Evolutionary conservation across 2,113 vertebrate species (phyloP).

Genomic region (Boleophthalmus pectinirostris): DNA sequence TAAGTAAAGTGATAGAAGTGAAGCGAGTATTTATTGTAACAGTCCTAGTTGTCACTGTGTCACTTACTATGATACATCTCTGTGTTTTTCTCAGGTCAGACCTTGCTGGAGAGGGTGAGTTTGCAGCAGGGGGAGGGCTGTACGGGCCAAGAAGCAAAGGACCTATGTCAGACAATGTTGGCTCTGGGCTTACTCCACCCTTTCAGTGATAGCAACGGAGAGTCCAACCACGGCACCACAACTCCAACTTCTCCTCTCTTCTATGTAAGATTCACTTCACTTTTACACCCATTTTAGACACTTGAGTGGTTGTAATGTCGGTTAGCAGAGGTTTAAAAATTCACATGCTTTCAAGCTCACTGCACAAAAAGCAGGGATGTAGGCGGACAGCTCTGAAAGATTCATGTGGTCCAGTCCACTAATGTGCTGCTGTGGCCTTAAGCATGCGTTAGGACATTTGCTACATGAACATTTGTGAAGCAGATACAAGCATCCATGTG

Average conservation of each 20-base stretch:
- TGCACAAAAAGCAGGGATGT: slow-evolving; percentile 16
- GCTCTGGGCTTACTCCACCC: slow-evolving; percentile 86
- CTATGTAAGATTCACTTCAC: slow-evolving; percentile 78
- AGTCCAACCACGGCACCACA: slow-evolving; percentile 70
- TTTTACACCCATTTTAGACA: not conserved
- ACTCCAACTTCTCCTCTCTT: slow-evolving; percentile 72
- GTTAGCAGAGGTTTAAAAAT: not conserved
- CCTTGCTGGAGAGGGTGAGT: slow-evolving; percentile 86
- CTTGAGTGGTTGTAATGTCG: not conserved
- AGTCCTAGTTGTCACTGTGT: not conserved
- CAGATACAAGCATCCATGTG: not conserved
- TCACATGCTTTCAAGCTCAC: not conserved
- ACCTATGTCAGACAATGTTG: slow-evolving; percentile 86
- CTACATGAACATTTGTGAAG: not conserved
- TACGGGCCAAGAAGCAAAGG: slow-evolving; percentile 81
- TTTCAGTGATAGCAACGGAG: slow-evolving; percentile 83
- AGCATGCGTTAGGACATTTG: slow-evolving; percentile 16
- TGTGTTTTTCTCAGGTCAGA: slow-evolving; percentile 38
- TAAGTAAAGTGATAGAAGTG: too few species aligned
- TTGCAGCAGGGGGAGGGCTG: slow-evolving; percentile 78
- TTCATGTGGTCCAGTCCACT: slow-evolving; percentile 42
- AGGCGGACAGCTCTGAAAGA: slow-evolving; percentile 19
- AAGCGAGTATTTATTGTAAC: too few species aligned
- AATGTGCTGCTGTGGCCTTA: slow-evolving; percentile 20
- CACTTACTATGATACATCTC: not conserved